A percentile compares a stretch with the other conserved stretches of the same genome.
Conservation (phyloP, 1,140 invertebrate species). For the Pseudomyrmex flavicornis region DNA sequence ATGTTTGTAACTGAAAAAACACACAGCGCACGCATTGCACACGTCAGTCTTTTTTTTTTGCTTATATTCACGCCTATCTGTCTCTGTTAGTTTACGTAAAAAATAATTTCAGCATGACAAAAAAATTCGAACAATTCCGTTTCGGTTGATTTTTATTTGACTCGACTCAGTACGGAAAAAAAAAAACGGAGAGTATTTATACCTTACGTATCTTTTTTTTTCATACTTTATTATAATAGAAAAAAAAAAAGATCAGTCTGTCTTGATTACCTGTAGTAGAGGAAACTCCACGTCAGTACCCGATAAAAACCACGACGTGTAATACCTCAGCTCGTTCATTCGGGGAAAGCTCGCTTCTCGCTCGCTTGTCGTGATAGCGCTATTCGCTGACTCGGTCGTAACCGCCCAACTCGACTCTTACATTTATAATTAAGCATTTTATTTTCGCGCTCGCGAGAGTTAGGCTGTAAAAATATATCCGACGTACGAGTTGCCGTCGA, state of each 20-base stretch:
- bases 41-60: background rate
- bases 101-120: background rate
- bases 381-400: conserved; percentile 11
- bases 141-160: background rate
- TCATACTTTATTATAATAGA: too few relatives aligned
- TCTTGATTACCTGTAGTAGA: too few relatives aligned
- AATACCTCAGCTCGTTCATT: background rate
- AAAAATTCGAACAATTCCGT: background rate
- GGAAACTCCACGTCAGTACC: too few relatives aligned
- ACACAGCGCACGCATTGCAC: background rate
- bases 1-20: background rate
- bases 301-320: conserved; percentile 27
- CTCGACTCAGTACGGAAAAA: too few relatives aligned
- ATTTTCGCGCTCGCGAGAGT: conserved; percentile 38
- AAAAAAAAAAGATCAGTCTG: too few relatives aligned
- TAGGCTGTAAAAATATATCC: conserved; percentile 51
- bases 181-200: too few relatives aligned
- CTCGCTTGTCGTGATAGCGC: background rate
- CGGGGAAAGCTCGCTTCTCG: background rate
- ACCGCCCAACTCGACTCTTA: conserved; percentile 41
- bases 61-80: background rate
- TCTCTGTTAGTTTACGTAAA: conserved; percentile 1
- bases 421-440: conserved; percentile 59
- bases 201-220: too few relatives aligned
- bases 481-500: conserved; percentile 13